phyloP scores from a whole-genome alignment of 1,140 invertebrate species.

The Dinothrombium tinctorium region DNA sequence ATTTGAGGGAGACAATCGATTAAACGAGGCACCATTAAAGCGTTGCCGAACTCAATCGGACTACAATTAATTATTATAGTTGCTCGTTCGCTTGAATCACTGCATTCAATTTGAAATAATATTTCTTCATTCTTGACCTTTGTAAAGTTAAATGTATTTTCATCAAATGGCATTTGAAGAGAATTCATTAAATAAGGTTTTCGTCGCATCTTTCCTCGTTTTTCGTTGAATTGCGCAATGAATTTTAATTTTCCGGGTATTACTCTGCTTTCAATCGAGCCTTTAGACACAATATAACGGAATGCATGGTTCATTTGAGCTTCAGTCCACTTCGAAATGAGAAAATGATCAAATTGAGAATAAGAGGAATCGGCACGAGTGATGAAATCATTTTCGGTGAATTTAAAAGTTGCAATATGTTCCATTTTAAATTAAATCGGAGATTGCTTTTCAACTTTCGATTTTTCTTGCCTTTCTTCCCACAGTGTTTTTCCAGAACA shows the following conservation, averaged over 20 bases:
- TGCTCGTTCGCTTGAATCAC: background rate
- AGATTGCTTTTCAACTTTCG: too few species aligned
- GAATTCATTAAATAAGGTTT: conserved; percentile 18
- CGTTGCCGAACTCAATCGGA: conserved; percentile 22
- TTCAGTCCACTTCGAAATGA: conserved; percentile 3
- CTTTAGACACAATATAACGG: background rate
- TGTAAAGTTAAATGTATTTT: conserved; percentile 21
- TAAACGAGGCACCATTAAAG: conserved; percentile 20
- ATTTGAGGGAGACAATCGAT: conserved; percentile 18
- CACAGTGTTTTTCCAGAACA: conserved; percentile 12
- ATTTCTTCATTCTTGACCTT: conserved; percentile 19
- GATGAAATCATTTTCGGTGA: too few species aligned
- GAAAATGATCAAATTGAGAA: conserved; percentile 2
- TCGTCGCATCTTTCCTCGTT: conserved; percentile 18
- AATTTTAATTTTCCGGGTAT: conserved; percentile 7
- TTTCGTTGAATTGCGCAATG: conserved; percentile 18
- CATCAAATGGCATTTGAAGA: conserved; percentile 19
- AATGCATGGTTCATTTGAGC: background rate
- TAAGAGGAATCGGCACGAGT: background rate
- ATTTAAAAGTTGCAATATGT: too few species aligned
- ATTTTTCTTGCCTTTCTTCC: conserved; percentile 10
- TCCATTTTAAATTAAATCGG: too few species aligned
- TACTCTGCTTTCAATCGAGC: background rate
- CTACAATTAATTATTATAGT: conserved; percentile 22
- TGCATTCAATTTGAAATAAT: conserved; percentile 16